Percentiles rank a stretch among this genome's conserved stretches.
Evolutionary conservation across 2,888 invertebrate species (phyloP).

Genomic region (Hybos culiciformis): DNA sequence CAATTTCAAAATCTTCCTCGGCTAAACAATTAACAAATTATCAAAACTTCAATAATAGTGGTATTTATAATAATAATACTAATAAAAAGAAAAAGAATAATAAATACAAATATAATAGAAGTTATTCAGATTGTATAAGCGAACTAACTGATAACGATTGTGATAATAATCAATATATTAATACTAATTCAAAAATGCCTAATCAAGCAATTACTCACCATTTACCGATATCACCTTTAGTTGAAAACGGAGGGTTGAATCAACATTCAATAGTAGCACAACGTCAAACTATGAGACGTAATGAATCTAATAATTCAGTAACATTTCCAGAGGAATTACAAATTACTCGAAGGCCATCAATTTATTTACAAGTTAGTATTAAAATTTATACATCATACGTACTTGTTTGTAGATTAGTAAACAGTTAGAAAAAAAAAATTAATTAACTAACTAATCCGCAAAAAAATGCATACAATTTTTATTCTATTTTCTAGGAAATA

Average conservation of each 20-base stretch:
- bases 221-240: too few species aligned
- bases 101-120: too few species aligned
- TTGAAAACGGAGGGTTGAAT: neutral
- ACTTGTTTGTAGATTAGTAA: too few species aligned
- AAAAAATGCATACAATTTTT: too few species aligned
- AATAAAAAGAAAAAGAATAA: neutral
- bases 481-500: too few species aligned
- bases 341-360: conserved; percentile 32
- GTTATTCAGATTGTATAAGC: conserved; percentile 12
- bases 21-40: conserved; percentile 8
- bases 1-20: conserved; percentile 9
- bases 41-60: neutral
- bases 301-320: conserved; percentile 23
- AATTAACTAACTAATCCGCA: too few species aligned
- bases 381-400: too few species aligned
- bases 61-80: conserved; percentile 3
- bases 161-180: neutral
- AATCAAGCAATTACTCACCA: conserved; percentile 6
- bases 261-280: conserved; percentile 1
- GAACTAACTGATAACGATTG: conserved; percentile 11
- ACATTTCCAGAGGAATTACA: conserved; percentile 24
- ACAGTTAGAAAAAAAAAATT: too few species aligned
- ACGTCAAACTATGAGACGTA: conserved; percentile 23
- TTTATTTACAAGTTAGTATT: conserved; percentile 31
- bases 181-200: conserved; percentile 5